Evolutionary conservation across 2,113 vertebrate genomes (phyloP).

Genomic region (Aegithalos caudatus): DNA sequence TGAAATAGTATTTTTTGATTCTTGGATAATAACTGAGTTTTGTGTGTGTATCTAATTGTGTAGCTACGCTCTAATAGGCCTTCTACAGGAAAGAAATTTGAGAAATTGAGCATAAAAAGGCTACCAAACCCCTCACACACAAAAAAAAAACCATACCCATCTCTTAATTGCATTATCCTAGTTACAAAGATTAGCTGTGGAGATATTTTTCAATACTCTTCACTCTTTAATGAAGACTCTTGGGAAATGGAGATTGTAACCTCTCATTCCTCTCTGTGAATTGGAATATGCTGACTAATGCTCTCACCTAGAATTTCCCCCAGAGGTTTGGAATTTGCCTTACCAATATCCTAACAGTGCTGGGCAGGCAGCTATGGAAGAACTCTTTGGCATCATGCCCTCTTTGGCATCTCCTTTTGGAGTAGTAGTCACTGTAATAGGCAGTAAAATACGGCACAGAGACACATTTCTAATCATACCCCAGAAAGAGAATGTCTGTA

Average conservation of each 20-base stretch:
- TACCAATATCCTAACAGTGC: background rate
- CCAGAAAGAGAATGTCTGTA: background rate
- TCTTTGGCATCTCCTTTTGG: background rate
- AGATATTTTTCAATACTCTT: background rate
- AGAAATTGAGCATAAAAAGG: background rate
- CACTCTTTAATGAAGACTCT: background rate
- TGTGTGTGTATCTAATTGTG: background rate
- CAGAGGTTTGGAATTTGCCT: background rate
- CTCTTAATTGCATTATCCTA: background rate
- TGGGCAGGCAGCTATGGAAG: background rate
- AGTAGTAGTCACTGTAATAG: background rate
- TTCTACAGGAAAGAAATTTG: background rate
- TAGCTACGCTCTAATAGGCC: background rate
- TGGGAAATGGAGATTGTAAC: background rate
- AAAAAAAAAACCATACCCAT: background rate
- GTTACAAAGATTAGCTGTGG: background rate
- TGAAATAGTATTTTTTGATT: background rate
- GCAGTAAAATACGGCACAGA: background rate
- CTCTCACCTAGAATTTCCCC: background rate
- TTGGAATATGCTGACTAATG: background rate
- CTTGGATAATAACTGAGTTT: background rate
- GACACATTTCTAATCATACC: accelerated
- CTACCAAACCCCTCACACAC: accelerated
- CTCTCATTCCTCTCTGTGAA: background rate
- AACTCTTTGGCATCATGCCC: background rate